These are phyloP conservation scores for Pimephales promelas DNA, from an alignment of 2,113 vertebrate genomes.

Conservation along the genomic window DNA sequence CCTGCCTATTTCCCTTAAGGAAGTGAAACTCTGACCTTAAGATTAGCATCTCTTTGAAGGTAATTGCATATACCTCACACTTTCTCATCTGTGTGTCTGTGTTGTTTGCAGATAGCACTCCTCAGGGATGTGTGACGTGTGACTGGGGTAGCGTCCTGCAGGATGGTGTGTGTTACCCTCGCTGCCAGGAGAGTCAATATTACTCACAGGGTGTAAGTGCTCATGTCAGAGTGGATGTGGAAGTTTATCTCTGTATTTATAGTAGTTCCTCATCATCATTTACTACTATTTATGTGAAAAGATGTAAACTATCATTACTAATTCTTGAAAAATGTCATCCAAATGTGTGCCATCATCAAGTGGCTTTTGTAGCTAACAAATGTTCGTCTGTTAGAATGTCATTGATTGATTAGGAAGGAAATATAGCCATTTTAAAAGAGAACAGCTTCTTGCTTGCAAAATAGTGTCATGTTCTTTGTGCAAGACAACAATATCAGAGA, in stretches of 20 bases:
- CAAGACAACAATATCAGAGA: too few relatives aligned
- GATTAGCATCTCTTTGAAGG: too few relatives aligned
- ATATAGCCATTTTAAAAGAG: too few relatives aligned
- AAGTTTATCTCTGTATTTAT: not conserved
- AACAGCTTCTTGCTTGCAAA: too few relatives aligned
- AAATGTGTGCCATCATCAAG: not conserved
- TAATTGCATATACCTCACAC: too few relatives aligned
- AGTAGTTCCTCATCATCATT: not conserved
- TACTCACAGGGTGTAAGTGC: slow-evolving; percentile 70
- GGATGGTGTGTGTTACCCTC: slow-evolving; percentile 72
- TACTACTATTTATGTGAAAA: not conserved
- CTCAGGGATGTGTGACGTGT: slow-evolving; percentile 72
- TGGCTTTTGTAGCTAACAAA: too few relatives aligned
- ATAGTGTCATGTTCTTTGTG: too few relatives aligned
- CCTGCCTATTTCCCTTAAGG: too few relatives aligned
- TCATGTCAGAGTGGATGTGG: not conserved
- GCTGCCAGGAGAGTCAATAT: slow-evolving; percentile 72
- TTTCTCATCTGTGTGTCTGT: too few relatives aligned
- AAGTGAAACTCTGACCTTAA: too few relatives aligned
- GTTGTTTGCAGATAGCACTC: slow-evolving; percentile 69
- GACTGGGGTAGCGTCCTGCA: slow-evolving; percentile 70
- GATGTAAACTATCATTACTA: not conserved
- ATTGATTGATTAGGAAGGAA: too few relatives aligned
- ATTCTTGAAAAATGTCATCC: not conserved
- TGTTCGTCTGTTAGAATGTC: too few relatives aligned